These are phyloP conservation scores for Lateolabrax maculatus DNA, from an alignment of 2,797 vertebrate species.

Conservation along the genomic window DNA sequence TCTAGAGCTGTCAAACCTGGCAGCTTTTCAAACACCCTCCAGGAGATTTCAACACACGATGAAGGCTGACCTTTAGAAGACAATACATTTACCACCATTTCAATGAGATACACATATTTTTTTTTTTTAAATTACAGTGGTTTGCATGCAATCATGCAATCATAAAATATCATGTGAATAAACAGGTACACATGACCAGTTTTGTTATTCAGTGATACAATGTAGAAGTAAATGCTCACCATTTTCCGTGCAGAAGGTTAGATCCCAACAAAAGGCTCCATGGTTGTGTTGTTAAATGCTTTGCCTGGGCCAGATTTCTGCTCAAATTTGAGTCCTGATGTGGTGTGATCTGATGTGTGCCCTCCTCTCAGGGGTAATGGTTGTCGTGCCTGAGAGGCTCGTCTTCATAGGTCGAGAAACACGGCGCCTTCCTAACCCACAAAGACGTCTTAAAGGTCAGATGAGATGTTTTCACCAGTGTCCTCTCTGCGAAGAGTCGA, in stretches of 20 bases:
- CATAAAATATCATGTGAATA: neutral
- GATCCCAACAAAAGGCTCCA: neutral
- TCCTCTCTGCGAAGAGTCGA: constrained; percentile 27
- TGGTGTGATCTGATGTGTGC: neutral
- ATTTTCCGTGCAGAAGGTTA: neutral
- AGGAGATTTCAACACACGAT: neutral
- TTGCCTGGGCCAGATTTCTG: neutral
- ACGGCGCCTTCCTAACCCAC: neutral
- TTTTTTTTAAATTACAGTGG: neutral
- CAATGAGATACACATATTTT: neutral
- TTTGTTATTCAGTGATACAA: neutral
- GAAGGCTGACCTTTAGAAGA: constrained; percentile 6
- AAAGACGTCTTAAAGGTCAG: constrained; percentile 3
- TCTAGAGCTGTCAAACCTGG: neutral
- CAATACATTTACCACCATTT: neutral
- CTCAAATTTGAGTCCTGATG: neutral
- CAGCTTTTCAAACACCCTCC: constrained; percentile 1
- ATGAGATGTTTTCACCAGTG: constrained; percentile 12
- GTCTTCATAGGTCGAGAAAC: constrained; percentile 1
- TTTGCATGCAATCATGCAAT: neutral
- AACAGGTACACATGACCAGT: too few relatives aligned
- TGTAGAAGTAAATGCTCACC: constrained; percentile 39
- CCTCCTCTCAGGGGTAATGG: neutral
- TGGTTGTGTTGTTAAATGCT: neutral
- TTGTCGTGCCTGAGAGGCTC: neutral